A percentile compares a stretch with the other conserved stretches of the same genome.
These are phyloP conservation scores for Eupithecia pulchellata DNA, from an alignment of 2,888 invertebrate species.

Conservation along the genomic window DNA sequence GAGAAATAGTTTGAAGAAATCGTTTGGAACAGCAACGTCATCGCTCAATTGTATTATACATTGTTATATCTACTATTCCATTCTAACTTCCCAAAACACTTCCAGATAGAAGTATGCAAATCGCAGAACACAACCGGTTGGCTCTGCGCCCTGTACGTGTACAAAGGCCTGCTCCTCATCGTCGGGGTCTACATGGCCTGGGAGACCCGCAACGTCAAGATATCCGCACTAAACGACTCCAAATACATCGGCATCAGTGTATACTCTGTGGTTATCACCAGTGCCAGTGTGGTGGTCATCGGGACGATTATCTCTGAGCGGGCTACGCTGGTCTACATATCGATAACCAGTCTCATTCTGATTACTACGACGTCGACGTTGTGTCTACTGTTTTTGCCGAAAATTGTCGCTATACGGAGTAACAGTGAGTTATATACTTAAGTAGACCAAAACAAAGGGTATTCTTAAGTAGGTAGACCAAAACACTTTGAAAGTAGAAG, in stretches of 20 bases:
- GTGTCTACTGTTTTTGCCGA: slow-evolving; percentile 94
- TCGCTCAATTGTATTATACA: too few relatives aligned
- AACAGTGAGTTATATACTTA: slow-evolving; percentile 78
- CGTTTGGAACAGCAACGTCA: too few relatives aligned
- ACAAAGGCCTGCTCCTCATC: slow-evolving; percentile 94
- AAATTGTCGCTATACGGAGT: slow-evolving; percentile 90
- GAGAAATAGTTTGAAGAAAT: too few relatives aligned
- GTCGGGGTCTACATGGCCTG: slow-evolving; percentile 98
- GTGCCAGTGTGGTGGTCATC: slow-evolving; percentile 93
- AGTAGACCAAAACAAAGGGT: too few relatives aligned
- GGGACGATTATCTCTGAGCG: slow-evolving; percentile 95
- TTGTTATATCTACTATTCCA: too few relatives aligned
- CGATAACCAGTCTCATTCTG: slow-evolving; percentile 93
- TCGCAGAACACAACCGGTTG: slow-evolving; percentile 95
- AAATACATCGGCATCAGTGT: slow-evolving; percentile 97
- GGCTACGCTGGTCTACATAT: slow-evolving; percentile 91
- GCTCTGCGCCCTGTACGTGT: slow-evolving; percentile 95
- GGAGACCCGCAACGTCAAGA: slow-evolving; percentile 97
- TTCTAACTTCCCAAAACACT: slow-evolving; percentile 39
- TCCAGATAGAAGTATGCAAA: slow-evolving; percentile 94
- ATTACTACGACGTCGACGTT: slow-evolving; percentile 94
- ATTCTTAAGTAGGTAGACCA: too few relatives aligned
- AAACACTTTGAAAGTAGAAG: too few relatives aligned
- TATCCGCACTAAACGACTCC: slow-evolving; percentile 96
- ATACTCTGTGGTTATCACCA: slow-evolving; percentile 95